Evolutionary conservation across 2,888 invertebrate genomes (phyloP).

Genomic region (Erynnis tages): DNA sequence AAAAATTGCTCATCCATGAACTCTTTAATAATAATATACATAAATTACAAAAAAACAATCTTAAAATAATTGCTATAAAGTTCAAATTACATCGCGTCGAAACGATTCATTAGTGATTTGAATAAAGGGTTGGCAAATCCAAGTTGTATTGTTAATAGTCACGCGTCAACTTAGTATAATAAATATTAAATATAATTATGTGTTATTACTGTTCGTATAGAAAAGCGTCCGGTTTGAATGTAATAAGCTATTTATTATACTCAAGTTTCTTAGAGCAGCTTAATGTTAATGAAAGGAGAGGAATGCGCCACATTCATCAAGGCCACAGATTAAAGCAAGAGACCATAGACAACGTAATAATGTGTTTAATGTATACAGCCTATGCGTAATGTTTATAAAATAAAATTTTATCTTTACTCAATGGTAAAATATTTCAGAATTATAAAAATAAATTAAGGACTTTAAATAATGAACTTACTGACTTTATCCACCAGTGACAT

Average conservation of each 20-base stretch:
- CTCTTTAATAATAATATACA: conserved; percentile 64
- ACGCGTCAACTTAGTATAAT: conserved; percentile 64
- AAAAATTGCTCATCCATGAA: conserved; percentile 78
- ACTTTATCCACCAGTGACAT: too few relatives aligned
- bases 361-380: background rate
- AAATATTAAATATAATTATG: conserved; percentile 65
- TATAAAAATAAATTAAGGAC: too few relatives aligned
- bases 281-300: conserved; percentile 25
- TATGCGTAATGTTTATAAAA: too few relatives aligned
- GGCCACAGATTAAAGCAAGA: conserved; percentile 13
- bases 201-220: conserved; percentile 71
- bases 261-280: conserved; percentile 24
- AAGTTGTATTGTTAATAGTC: conserved; percentile 74
- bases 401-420: too few relatives aligned
- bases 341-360: conserved; percentile 6
- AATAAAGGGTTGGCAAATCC: conserved; percentile 81
- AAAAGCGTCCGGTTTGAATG: conserved; percentile 38
- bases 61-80: conserved; percentile 38
- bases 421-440: too few relatives aligned
- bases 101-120: conserved; percentile 67
- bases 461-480: too few relatives aligned
- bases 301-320: conserved; percentile 23
- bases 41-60: conserved; percentile 47
- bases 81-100: conserved; percentile 32
- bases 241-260: conserved; percentile 25